Evolutionary conservation across 2,888 invertebrate species (phyloP).

Genomic region (Salticus scenicus): DNA sequence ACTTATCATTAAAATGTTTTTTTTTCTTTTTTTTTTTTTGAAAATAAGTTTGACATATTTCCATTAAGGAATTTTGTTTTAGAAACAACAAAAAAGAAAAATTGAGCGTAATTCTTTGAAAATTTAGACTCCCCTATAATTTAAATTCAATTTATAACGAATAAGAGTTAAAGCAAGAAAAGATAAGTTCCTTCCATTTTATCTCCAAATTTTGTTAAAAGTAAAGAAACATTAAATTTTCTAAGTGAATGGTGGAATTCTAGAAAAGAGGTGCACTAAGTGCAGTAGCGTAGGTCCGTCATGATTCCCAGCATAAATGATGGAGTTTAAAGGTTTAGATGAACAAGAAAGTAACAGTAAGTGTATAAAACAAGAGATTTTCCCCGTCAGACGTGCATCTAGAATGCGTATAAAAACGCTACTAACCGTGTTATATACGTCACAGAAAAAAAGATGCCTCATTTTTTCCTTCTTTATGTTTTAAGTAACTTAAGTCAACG

Average conservation of each 20-base stretch:
- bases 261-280: background rate
- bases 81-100: too few species aligned
- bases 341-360: conserved; percentile 65
- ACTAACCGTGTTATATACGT: background rate
- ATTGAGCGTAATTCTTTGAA: too few species aligned
- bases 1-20: too few species aligned
- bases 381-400: conserved; percentile 52
- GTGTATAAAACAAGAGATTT: conserved; percentile 63
- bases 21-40: too few species aligned
- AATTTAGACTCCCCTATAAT: too few species aligned
- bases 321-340: background rate
- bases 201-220: background rate
- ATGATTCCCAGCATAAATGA: background rate
- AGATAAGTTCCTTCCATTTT: background rate
- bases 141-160: too few species aligned
- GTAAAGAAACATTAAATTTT: background rate
- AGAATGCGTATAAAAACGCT: background rate
- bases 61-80: too few species aligned
- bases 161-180: too few species aligned
- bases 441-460: background rate
- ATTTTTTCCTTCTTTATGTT: background rate
- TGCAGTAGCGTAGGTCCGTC: background rate
- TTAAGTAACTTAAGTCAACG: background rate
- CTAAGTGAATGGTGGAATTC: background rate
- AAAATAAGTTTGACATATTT: too few species aligned